These are phyloP conservation scores for Diadophis punctatus DNA, from an alignment of 2,113 vertebrate genomes.

Conservation along the genomic window DNA sequence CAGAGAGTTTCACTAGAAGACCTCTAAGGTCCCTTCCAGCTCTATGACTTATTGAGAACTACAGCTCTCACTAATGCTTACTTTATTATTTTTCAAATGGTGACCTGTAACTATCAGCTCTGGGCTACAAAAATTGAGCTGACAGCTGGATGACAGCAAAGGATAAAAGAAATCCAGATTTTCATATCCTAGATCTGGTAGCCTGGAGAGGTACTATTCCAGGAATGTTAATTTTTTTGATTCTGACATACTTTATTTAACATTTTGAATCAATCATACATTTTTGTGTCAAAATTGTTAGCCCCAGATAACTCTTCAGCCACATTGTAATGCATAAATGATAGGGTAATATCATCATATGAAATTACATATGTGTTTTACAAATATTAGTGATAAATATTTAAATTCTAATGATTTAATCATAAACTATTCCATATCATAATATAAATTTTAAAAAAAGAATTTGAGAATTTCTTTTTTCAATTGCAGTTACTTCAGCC, in stretches of 20 bases:
- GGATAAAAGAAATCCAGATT: neutral
- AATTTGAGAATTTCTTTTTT: constrained; percentile 44
- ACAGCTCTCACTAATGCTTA: neutral
- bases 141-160: neutral
- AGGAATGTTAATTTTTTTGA: neutral
- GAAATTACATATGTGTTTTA: neutral
- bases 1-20: no score
- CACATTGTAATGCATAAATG: neutral
- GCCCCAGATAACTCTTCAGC: neutral
- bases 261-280: neutral
- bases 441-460: constrained; percentile 48
- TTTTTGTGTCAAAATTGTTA: neutral
- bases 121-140: neutral
- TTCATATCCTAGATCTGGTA: neutral
- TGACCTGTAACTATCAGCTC: neutral
- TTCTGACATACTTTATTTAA: neutral
- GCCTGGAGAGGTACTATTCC: neutral
- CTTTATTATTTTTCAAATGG: neutral
- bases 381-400: constrained; percentile 39
- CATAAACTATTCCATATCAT: constrained; percentile 28
- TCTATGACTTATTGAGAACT: neutral
- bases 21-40: neutral
- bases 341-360: neutral
- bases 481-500: constrained; percentile 48
- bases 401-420: constrained; percentile 43